A percentile compares a stretch with the other conserved stretches of the same genome.
Conservation (phyloP, 2,113 vertebrate genomes). For the Pterocles gutturalis region DNA sequence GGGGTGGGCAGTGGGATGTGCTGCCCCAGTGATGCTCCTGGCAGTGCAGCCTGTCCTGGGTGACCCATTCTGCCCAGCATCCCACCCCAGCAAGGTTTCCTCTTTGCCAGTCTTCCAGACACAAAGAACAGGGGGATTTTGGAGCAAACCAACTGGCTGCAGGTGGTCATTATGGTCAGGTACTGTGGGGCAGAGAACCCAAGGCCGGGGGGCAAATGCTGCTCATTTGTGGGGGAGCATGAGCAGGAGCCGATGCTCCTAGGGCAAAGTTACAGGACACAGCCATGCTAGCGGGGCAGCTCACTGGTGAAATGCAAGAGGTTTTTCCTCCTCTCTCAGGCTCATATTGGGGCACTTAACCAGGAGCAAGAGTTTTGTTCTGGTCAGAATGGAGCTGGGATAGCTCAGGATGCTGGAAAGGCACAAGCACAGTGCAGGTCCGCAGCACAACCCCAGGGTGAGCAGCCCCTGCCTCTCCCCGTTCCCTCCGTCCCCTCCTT, state of each 20-base stretch:
- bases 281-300: not conserved
- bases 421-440: not conserved
- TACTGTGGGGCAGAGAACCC: not conserved
- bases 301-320: not conserved
- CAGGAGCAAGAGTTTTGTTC: not conserved
- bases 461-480: not conserved
- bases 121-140: rapidly evolving
- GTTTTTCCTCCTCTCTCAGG: not conserved
- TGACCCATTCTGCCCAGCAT: not conserved
- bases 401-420: not conserved
- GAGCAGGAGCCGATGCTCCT: not conserved
- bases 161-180: not conserved
- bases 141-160: not conserved
- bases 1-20: not conserved
- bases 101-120: not conserved
- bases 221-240: not conserved
- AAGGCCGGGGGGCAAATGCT: rapidly evolving
- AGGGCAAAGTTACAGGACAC: not conserved
- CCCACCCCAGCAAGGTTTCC: not conserved
- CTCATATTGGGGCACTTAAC: not conserved
- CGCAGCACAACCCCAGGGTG: rapidly evolving
- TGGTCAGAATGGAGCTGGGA: not conserved
- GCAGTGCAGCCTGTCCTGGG: not conserved
- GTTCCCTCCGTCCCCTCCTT: not conserved
- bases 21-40: not conserved